Evolutionary conservation across 2,113 vertebrate genomes (phyloP), one percentile per base, ranked within the genome.

Genomic region (Montifringilla adamsi): DNA sequence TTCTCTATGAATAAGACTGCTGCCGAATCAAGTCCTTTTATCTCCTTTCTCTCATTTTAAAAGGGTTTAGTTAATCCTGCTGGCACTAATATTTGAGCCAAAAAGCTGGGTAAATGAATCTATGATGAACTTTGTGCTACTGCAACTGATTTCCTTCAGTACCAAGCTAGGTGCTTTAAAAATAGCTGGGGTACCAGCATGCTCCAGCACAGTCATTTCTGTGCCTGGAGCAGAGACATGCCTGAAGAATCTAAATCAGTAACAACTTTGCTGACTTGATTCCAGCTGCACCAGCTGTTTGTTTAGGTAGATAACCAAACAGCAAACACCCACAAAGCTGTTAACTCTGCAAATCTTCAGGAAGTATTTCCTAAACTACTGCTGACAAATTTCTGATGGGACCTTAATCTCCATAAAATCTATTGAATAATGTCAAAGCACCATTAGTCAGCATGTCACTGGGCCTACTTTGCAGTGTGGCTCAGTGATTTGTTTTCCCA

Each of bases 201-300:
- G 10, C 24, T 75, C 63, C 86, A 75, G 76, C 6, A 1, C 27
- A 78, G 87, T 64, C 16, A 13, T 31, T 70, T 58, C 83, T 75
- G 55, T 55, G 91, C 86, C 86, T 92, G 86, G 22, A 95, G 83
- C 89, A 75, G 52, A 84, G 28, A 47, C 47, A 7, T 31, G 73
- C 76, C 80, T 10, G 1, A 46, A 82, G 75, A 94, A 53, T 73
- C 75, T 90, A 19, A 80, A 80, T 90, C 52, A 84, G 75, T 43
- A 74, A 86, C 87, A 92, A 81, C 52, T 88, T 84, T 21, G 22
- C 79, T 86, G 75, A 84, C 87, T 93, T 81, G 60, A 59, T 88
- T 96, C 87, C 93, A 96, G 90, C 90, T 91, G 94, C 2, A 24
- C 62, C 95, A 93, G 96, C 82, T 93, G 92, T 95, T 96, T 95